Percentiles rank a stretch among this genome's conserved stretches.
Conservation (phyloP, 2,888 invertebrate species). For the Muscina levida region DNA sequence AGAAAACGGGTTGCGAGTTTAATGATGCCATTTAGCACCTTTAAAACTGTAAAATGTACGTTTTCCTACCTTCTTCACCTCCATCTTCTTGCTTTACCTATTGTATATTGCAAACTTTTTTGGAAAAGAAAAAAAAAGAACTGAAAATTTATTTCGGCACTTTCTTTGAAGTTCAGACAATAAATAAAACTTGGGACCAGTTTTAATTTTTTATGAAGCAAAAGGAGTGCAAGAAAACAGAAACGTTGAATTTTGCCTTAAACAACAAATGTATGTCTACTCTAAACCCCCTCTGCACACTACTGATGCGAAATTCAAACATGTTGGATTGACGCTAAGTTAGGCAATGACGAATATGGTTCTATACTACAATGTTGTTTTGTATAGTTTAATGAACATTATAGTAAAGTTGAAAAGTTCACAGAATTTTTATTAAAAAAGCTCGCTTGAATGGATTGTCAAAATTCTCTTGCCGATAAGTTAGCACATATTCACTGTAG, state of each 20-base stretch:
- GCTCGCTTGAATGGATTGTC: no score
- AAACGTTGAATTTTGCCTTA: not conserved
- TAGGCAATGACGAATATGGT: slow-evolving; percentile 20
- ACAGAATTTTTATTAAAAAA: no score
- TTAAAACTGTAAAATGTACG: slow-evolving; percentile 56
- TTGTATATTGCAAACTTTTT: slow-evolving; percentile 49
- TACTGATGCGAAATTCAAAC: no score
- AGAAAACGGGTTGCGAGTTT: slow-evolving; percentile 62
- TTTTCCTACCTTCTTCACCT: slow-evolving; percentile 25
- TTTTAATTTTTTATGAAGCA: slow-evolving; percentile 52
- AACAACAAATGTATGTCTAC: not conserved
- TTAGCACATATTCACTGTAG: no score
- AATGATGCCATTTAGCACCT: slow-evolving; percentile 66
- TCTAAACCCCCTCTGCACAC: no score
- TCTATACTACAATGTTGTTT: no score
- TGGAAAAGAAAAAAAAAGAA: slow-evolving; percentile 25
- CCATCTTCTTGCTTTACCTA: slow-evolving; percentile 3
- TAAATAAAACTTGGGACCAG: slow-evolving; percentile 59
- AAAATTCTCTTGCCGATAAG: no score
- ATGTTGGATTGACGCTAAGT: not conserved
- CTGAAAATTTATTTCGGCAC: slow-evolving; percentile 63
- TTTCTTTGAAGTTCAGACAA: slow-evolving; percentile 62
- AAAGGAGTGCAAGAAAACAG: slow-evolving; percentile 65
- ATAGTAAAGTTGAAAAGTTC: no score
- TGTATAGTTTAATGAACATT: no score